Conservation (phyloP, 2,113 vertebrate genomes). For the Mionectes macconnelli region DNA sequence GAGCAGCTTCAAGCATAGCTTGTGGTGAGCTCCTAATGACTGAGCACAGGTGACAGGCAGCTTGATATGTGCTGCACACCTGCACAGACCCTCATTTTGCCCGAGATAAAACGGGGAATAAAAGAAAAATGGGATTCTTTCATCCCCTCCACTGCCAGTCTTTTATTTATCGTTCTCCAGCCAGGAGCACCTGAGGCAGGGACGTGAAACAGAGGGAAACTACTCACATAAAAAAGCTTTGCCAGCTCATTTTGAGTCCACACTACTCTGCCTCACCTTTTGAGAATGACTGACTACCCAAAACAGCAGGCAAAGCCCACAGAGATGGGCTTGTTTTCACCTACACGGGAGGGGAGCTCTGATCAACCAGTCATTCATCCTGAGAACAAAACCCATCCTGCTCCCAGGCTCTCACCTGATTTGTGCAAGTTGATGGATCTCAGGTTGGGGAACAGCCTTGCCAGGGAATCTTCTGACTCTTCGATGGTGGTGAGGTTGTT, state of each 20-base stretch:
- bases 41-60: not conserved
- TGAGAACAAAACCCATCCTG: not conserved
- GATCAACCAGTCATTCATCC: not conserved
- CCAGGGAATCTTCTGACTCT: conserved; percentile 83
- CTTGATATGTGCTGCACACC: not conserved
- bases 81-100: not conserved
- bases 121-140: not conserved
- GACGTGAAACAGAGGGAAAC: conserved; percentile 2
- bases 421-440: conserved; percentile 96
- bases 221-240: not conserved
- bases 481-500: conserved; percentile 86
- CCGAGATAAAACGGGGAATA: not conserved
- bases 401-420: conserved; percentile 81
- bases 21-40: not conserved
- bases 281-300: not conserved
- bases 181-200: not conserved
- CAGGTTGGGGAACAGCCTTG: conserved; percentile 88
- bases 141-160: not conserved
- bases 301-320: not conserved
- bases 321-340: not conserved
- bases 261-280: not conserved
- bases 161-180: not conserved
- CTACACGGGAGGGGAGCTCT: not conserved
- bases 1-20: not conserved
- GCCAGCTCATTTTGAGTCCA: not conserved